Conservation (phyloP, 2,888 invertebrate genomes). For the Campaea margaritaria region DNA sequence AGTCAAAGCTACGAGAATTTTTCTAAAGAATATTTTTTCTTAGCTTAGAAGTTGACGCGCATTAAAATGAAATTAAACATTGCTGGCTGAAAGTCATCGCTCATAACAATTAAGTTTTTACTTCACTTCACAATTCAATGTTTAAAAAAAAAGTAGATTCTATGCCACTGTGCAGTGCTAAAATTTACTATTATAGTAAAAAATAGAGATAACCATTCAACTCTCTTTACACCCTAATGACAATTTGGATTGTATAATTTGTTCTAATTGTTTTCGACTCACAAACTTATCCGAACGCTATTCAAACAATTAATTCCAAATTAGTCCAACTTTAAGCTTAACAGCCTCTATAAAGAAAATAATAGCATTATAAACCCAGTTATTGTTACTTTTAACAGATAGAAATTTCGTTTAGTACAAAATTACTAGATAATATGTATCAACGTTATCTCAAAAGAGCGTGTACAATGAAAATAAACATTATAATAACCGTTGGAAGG, state of each 20-base stretch:
- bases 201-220: not conserved
- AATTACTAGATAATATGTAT: slow-evolving; percentile 11
- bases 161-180: too few species aligned
- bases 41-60: too few species aligned
- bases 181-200: not conserved
- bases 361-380: not conserved
- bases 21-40: not conserved
- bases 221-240: not conserved
- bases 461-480: slow-evolving; percentile 41
- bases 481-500: slow-evolving; percentile 33
- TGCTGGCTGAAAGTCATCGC: too few species aligned
- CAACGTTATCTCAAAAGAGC: slow-evolving; percentile 22
- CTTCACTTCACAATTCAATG: too few species aligned
- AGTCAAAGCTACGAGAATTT: not conserved
- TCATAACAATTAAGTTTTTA: too few species aligned
- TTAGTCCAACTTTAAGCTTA: slow-evolving; percentile 5
- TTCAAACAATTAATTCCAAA: not conserved
- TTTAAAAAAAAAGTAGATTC: not conserved
- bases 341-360: slow-evolving; percentile 3
- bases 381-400: slow-evolving; percentile 8
- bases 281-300: not conserved
- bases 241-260: not conserved
- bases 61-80: too few species aligned
- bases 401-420: slow-evolving; percentile 7
- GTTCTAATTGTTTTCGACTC: not conserved